phyloP scores from a whole-genome alignment of 2,113 vertebrate genomes.

The Scomber scombrus region DNA sequence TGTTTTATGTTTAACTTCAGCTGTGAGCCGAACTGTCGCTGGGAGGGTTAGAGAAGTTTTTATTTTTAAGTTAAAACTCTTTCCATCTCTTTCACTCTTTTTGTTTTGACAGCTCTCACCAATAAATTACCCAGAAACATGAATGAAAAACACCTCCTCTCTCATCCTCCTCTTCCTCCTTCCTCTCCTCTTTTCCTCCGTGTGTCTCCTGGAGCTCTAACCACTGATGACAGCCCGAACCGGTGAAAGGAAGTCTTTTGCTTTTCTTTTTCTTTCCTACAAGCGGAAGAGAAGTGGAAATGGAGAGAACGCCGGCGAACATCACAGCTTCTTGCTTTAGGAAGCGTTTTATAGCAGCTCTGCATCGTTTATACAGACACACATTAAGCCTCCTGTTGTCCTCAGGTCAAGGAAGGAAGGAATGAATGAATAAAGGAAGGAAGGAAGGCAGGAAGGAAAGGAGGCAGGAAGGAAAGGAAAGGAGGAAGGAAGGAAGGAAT shows the following conservation, averaged over 20 bases:
- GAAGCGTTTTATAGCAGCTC: no score
- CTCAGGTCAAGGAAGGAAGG: no score
- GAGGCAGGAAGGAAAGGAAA: no score
- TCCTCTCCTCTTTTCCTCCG: background rate
- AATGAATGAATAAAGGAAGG: no score
- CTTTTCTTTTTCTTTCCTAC: slow-evolving; percentile 5
- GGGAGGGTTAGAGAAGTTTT: background rate
- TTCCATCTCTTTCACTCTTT: background rate
- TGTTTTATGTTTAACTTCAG: background rate
- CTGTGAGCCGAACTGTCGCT: background rate
- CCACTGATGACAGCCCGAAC: slow-evolving; percentile 60
- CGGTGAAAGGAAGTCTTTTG: slow-evolving; percentile 30
- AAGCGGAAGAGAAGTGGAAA: background rate
- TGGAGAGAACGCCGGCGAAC: no score
- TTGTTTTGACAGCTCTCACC: slow-evolving; percentile 4
- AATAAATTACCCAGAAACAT: background rate
- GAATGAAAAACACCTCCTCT: background rate
- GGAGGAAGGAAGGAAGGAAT: no score
- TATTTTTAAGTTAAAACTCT: background rate
- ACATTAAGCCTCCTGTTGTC: no score
- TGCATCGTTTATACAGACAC: no score
- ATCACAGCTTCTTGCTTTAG: no score
- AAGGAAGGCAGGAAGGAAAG: no score
- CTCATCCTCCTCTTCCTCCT: background rate
- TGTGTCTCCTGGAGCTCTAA: slow-evolving; percentile 40